These are phyloP conservation scores for Spinus olivaceus DNA, from an alignment of 2,797 vertebrate species.

Conservation along the genomic window DNA sequence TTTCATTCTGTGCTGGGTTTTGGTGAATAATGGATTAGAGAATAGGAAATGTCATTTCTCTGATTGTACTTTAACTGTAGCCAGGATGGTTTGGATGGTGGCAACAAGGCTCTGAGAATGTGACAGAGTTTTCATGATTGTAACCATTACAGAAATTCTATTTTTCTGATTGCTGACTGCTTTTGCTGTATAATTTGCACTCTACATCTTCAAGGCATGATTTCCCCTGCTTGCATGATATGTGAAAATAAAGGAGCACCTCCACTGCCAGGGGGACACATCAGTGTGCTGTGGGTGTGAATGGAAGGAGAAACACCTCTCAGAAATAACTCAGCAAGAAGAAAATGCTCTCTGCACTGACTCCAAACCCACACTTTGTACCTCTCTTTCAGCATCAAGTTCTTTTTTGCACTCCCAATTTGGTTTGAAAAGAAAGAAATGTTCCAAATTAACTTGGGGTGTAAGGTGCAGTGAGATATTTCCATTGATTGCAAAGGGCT, in stretches of 20 bases:
- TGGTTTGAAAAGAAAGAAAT: not conserved
- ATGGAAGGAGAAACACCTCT: not conserved
- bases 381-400: not conserved
- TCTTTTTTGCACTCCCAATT: not conserved
- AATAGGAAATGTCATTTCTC: conserved; percentile 43
- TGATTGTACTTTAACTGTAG: not conserved
- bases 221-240: not conserved
- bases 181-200: not conserved
- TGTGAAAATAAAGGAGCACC: not conserved
- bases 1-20: conserved; percentile 14
- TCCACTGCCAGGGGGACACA: not conserved
- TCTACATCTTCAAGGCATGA: not conserved
- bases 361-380: not conserved
- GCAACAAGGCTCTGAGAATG: not conserved
- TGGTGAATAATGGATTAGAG: conserved; percentile 45
- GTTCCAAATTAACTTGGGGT: not conserved
- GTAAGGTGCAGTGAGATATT: not conserved
- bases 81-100: not conserved
- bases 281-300: not conserved
- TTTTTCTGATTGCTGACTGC: not conserved
- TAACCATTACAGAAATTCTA: not conserved
- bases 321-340: not conserved
- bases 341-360: not conserved
- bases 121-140: not conserved
- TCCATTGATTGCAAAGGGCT: not conserved